Evolutionary conservation across 2,888 invertebrate genomes (phyloP).

Genomic region (Rhamphomyia laevipes): DNA sequence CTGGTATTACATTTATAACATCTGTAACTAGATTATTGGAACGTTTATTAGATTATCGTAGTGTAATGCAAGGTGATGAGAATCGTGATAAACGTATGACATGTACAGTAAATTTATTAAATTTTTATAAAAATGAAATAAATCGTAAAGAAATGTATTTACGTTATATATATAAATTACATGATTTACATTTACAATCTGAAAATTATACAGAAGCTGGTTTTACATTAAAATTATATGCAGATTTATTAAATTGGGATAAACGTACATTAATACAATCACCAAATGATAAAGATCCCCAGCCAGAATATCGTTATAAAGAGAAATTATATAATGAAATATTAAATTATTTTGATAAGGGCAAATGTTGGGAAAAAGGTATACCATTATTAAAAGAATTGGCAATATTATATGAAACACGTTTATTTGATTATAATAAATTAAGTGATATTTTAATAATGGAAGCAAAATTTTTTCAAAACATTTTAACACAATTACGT

Average conservation of each 20-base stretch:
- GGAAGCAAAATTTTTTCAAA: conserved; percentile 84
- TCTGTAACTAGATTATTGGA: conserved; percentile 84
- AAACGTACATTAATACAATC: conserved; percentile 48
- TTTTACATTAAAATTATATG: conserved; percentile 86
- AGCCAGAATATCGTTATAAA: conserved; percentile 81
- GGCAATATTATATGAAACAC: conserved; percentile 73
- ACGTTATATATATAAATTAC: conserved; percentile 86
- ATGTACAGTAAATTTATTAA: conserved; percentile 87
- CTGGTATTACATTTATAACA: conserved; percentile 82
- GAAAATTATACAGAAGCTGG: conserved; percentile 93
- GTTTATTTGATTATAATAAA: conserved; percentile 77
- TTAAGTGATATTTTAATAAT: conserved; percentile 71
- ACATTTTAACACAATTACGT: conserved; percentile 74
- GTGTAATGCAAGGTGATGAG: conserved; percentile 90
- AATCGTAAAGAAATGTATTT: conserved; percentile 93
- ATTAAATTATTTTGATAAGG: conserved; percentile 83
- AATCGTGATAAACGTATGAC: conserved; percentile 93
- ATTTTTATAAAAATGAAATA: conserved; percentile 93
- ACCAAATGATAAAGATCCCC: conserved; percentile 55
- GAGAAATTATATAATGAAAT: conserved; percentile 78
- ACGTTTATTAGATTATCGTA: conserved; percentile 82
- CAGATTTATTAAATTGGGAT: conserved; percentile 79
- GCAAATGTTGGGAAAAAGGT: conserved; percentile 96
- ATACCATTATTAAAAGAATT: conserved; percentile 84
- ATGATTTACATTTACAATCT: conserved; percentile 80